Evolutionary conservation across 37 sponge, comb jelly and placozoan species (phyloP).

Genomic region (Diacarnus erythraeanus): DNA sequence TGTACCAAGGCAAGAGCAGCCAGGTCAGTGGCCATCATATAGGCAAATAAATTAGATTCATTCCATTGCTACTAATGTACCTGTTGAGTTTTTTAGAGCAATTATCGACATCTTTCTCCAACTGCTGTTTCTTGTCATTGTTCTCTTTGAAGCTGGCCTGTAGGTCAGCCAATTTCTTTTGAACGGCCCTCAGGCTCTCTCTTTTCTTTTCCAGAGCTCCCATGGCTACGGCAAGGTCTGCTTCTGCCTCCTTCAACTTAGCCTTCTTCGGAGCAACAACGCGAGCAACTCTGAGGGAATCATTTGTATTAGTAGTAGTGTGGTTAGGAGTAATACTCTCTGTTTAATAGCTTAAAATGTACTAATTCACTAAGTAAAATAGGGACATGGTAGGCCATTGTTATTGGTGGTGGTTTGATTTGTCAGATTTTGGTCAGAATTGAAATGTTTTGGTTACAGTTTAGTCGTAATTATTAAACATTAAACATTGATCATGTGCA

Average conservation of each 20-base stretch:
- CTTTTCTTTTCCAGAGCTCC: conserved; percentile 82
- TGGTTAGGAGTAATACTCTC: neutral
- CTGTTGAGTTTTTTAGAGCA: conserved; percentile 93
- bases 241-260: conserved; percentile 87
- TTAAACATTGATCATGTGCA: no score
- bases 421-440: no score
- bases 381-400: no score
- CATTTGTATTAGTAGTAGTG: neutral
- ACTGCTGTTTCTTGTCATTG: conserved; percentile 84
- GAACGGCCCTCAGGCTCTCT: conserved; percentile 80
- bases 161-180: conserved; percentile 86
- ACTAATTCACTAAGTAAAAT: no score
- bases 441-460: no score
- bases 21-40: no score
- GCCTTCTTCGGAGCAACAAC: conserved; percentile 97
- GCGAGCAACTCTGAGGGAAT: conserved; percentile 71
- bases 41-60: no score
- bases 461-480: no score
- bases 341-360: no score
- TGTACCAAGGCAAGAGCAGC: no score
- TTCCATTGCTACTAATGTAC: no score
- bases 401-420: no score
- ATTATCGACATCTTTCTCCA: conserved; percentile 82
- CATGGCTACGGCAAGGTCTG: conserved; percentile 90
- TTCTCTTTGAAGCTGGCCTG: conserved; percentile 90